phyloP scores from a whole-genome alignment of 2,113 vertebrate genomes.

The Vulpes vulpes region DNA sequence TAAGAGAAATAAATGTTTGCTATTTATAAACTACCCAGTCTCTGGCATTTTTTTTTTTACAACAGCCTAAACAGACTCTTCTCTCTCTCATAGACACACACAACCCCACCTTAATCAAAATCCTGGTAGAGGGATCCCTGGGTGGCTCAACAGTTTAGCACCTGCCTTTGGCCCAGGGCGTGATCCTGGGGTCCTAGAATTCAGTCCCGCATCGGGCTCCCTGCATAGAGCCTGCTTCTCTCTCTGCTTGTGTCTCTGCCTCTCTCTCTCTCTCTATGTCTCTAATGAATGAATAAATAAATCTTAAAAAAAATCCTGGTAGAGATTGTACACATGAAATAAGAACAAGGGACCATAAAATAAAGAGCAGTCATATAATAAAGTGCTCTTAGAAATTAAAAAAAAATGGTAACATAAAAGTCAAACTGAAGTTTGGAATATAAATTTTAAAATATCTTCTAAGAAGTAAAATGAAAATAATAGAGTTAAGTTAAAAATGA shows the following conservation, averaged over 20 bases:
- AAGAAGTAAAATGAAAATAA: not conserved
- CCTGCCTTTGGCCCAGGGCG: too few species aligned
- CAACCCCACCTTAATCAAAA: not conserved
- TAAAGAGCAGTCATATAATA: not conserved
- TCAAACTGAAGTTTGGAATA: not conserved
- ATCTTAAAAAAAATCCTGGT: not conserved
- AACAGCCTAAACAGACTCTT: not conserved
- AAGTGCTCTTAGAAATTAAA: not conserved
- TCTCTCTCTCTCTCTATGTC: too few species aligned
- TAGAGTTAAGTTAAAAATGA: not conserved
- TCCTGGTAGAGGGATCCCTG: not conserved
- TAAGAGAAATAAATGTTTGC: not conserved
- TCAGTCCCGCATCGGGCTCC: too few species aligned
- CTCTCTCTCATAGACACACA: not conserved
- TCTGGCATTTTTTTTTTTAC: not conserved
- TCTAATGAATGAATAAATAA: too few species aligned
- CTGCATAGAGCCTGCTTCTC: too few species aligned
- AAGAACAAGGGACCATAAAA: not conserved
- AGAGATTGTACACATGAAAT: not conserved
- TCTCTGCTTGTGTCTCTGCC: too few species aligned
- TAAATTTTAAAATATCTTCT: not conserved
- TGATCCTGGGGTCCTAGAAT: too few species aligned
- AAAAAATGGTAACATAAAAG: not conserved
- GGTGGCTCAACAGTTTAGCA: too few species aligned
- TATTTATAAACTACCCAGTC: not conserved